Base-by-base conservation (phyloP, 2,797 vertebrate genomes). In the Sternarchorhynchus goeldii region DNA sequence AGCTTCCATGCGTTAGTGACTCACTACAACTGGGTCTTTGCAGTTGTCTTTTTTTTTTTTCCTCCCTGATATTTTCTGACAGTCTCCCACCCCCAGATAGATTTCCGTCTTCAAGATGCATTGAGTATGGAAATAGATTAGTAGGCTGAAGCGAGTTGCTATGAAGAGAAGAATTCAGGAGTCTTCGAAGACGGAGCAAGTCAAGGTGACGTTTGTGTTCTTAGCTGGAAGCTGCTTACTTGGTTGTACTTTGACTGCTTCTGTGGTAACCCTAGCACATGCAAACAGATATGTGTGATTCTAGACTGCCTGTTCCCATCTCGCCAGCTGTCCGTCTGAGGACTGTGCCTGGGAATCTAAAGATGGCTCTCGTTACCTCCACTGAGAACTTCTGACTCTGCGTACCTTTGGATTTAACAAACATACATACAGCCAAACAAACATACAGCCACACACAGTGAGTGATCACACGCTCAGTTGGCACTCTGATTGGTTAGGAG, bases 231-330 rank as follows among this genome's bases (percentile, higher is more conserved):
- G 73, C 86, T 81, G 74, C 80, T 85, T 86, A 78, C 87, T 86
- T 82, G 77, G 76, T 77, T 83, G 82, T 68, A 80, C 76, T 86
- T 77, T 84, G 73, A 56, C 75, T 62, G 66, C 78, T 82, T 87
- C 78, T 75, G 71, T 68, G 75, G 62, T 21, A 82, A 88, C 81
- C 25, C 65, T 77, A 85, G 81, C 84, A 85, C 80, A 82, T 89
- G 88, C 88, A 91, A 88, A 88, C 83, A 79, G 85, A 84, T 88
- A 85, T 78, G 81, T 87, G 84, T 77, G 88, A 90, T 87, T 84
- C 83, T 79, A 65, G 79, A 66, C 81, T 78, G 88, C 87, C 90
- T 86, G 12, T 85, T 88, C 81, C 80, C 74, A 85, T 91, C 86
- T 85, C 83, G 84, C 83, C 18, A 64, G 85, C 80, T 77, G 88